phyloP scores from a whole-genome alignment of 2,797 vertebrate species.

The Poliocrania exsul region DNA sequence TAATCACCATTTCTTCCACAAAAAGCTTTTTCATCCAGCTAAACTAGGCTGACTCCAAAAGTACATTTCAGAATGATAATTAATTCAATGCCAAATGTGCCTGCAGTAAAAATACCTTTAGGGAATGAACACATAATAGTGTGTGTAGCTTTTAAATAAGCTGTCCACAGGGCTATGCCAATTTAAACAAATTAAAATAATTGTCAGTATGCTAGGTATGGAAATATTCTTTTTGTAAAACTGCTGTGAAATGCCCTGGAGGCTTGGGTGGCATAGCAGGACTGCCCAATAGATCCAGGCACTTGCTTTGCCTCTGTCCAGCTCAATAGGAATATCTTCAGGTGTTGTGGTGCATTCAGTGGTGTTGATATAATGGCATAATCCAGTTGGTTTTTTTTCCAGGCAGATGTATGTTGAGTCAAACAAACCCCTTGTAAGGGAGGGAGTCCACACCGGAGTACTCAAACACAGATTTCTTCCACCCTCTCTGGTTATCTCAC shows the following conservation, averaged over 20 bases:
- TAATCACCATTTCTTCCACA: slow-evolving; percentile 57
- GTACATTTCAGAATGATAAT: slow-evolving; percentile 62
- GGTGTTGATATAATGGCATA: neutral
- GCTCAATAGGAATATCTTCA: slow-evolving; percentile 19
- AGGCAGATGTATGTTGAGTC: neutral
- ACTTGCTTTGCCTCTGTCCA: neutral
- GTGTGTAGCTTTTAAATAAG: slow-evolving; percentile 67
- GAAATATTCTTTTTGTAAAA: slow-evolving; percentile 51
- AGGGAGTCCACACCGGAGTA: neutral
- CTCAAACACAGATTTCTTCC: neutral
- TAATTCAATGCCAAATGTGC: slow-evolving; percentile 67
- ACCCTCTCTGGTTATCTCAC: neutral
- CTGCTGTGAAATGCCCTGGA: slow-evolving; percentile 25
- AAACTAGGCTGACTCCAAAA: slow-evolving; percentile 51
- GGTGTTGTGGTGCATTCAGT: neutral
- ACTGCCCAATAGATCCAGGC: neutral
- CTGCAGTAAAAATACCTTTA: slow-evolving; percentile 70
- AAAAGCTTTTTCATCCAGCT: slow-evolving; percentile 52
- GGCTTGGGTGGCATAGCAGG: slow-evolving; percentile 31
- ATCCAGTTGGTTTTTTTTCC: neutral
- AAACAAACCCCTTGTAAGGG: neutral
- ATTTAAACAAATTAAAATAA: slow-evolving; percentile 72
- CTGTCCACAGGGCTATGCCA: slow-evolving; percentile 52
- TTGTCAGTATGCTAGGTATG: slow-evolving; percentile 59
- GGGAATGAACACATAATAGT: slow-evolving; percentile 64